A percentile compares a stretch with the other conserved stretches of the same genome.
phyloP scores from a whole-genome alignment of 2,113 vertebrate species.

The Hyperopisus bebe region DNA sequence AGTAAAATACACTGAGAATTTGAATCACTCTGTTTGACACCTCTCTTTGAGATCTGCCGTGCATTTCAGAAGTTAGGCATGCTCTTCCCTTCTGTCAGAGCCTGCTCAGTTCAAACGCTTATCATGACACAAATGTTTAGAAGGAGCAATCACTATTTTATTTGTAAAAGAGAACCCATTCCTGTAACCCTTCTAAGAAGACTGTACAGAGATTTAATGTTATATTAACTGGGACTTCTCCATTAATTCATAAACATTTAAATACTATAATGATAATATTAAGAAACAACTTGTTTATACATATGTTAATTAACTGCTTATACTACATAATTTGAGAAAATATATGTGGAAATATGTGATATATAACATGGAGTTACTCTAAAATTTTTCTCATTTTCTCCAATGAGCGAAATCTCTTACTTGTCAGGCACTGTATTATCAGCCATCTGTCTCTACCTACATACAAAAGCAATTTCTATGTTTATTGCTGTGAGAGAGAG shows the following conservation, averaged over 20 bases:
- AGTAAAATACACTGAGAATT: constrained; percentile 38
- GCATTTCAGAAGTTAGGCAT: background rate
- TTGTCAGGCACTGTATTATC: background rate
- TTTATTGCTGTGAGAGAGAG: background rate
- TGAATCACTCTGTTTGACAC: background rate
- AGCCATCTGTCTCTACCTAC: background rate
- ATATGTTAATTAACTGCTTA: background rate
- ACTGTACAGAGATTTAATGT: background rate
- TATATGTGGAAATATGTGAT: background rate
- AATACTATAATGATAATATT: background rate
- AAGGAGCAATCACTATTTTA: background rate
- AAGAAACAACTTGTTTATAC: background rate
- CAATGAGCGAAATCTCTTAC: background rate
- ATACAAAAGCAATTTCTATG: background rate
- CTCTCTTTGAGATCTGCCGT: background rate
- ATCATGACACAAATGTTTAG: background rate
- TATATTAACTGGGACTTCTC: background rate
- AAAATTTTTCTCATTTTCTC: background rate
- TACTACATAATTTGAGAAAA: background rate
- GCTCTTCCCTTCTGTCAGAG: background rate
- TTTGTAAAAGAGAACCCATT: background rate
- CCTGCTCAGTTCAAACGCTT: background rate
- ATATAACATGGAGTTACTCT: background rate
- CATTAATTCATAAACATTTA: background rate
- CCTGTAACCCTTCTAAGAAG: background rate